phyloP scores from a whole-genome alignment of 2,888 invertebrate species.

The Cerastis leucographa region DNA sequence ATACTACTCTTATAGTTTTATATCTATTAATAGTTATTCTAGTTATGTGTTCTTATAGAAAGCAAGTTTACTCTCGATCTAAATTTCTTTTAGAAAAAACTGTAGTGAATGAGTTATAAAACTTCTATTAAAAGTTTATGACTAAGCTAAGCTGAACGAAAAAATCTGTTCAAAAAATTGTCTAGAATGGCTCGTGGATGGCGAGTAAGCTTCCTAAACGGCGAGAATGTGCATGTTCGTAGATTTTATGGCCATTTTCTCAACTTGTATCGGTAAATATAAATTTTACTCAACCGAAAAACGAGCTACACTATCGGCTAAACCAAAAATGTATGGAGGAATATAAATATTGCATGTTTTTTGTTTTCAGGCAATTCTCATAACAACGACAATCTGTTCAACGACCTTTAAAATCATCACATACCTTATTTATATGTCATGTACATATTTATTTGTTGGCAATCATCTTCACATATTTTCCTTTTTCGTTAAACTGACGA shows the following conservation, averaged over 20 bases:
- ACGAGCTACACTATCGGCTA: background rate
- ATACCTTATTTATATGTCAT: slow-evolving; percentile 9
- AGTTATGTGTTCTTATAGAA: slow-evolving; percentile 46
- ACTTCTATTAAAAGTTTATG: background rate
- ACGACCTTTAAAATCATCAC: background rate
- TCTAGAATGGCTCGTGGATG: background rate
- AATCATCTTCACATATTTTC: slow-evolving; percentile 10
- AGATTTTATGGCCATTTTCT: slow-evolving; percentile 16
- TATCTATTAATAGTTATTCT: slow-evolving; percentile 37
- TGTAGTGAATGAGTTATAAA: background rate
- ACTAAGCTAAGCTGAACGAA: background rate
- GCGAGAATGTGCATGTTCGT: slow-evolving; percentile 50
- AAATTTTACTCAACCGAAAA: background rate
- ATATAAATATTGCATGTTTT: slow-evolving; percentile 37
- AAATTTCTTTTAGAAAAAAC: background rate
- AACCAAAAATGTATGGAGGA: slow-evolving; percentile 2
- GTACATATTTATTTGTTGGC: slow-evolving; percentile 7
- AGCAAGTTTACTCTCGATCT: slow-evolving; percentile 37
- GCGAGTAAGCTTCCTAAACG: slow-evolving; percentile 16
- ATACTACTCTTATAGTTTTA: slow-evolving; percentile 60
- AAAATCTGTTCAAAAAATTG: background rate
- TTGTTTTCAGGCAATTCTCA: slow-evolving; percentile 29
- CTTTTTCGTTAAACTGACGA: slow-evolving; percentile 29
- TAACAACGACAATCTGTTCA: slow-evolving; percentile 2
- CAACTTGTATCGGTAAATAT: background rate